phyloP scores from a whole-genome alignment of 2,113 vertebrate genomes.

The Pseudolaguvia tuberculata region DNA sequence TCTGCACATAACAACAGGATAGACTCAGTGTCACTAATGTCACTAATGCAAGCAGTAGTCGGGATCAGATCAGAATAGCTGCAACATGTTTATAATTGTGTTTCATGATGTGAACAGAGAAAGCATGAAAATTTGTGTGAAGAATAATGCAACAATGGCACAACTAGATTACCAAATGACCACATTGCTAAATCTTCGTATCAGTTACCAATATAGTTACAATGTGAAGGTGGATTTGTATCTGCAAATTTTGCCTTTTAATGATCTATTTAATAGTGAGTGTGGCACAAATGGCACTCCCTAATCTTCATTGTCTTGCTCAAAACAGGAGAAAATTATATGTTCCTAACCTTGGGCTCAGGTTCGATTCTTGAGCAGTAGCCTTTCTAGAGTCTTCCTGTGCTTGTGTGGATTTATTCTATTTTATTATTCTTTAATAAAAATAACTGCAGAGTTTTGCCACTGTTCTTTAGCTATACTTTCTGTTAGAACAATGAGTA shows the following conservation, averaged over 20 bases:
- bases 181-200: background rate
- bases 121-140: background rate
- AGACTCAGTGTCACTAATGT: background rate
- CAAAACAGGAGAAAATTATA: too few relatives aligned
- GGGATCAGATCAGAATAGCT: background rate
- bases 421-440: too few relatives aligned
- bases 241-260: background rate
- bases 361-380: too few relatives aligned
- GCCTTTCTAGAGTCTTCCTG: too few relatives aligned
- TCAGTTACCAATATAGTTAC: constrained; percentile 3
- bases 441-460: too few relatives aligned
- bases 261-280: background rate
- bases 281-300: background rate
- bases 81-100: background rate
- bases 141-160: too few relatives aligned
- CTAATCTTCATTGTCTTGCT: background rate
- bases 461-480: too few relatives aligned
- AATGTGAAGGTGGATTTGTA: background rate
- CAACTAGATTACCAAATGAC: background rate
- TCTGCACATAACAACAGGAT: background rate
- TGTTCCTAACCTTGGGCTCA: too few relatives aligned
- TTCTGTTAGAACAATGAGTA: too few relatives aligned
- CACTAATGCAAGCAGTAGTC: background rate
- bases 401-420: too few relatives aligned
- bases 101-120: background rate